phyloP scores from a whole-genome alignment of 2,888 invertebrate genomes.

The Scelioninae gen. 1 region DNA sequence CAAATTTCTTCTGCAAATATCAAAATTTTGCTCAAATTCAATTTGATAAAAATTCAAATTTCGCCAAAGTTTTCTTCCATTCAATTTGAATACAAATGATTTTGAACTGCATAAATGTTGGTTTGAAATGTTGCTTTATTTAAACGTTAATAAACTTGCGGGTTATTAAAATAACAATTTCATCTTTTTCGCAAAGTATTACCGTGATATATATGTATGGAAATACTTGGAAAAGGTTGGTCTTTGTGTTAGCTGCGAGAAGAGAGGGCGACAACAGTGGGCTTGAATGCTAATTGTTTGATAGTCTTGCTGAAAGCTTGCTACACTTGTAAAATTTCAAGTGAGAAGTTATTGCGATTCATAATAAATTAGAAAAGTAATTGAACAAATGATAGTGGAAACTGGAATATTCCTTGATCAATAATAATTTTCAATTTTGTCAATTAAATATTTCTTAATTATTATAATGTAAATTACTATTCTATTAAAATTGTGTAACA shows the following conservation, averaged over 20 bases:
- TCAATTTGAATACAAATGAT: no score
- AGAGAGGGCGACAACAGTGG: conserved; percentile 11
- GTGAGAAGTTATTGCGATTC: conserved; percentile 19
- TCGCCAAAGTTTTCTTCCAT: no score
- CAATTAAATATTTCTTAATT: background rate
- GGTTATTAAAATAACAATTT: conserved; percentile 9
- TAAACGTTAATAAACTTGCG: conserved; percentile 2
- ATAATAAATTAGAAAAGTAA: conserved; percentile 28
- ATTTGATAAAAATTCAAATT: no score
- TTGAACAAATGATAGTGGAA: conserved; percentile 10
- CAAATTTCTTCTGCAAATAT: no score
- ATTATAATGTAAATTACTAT: background rate
- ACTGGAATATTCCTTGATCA: conserved; percentile 20
- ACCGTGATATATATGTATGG: conserved; percentile 3
- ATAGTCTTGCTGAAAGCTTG: conserved; percentile 13
- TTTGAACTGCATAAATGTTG: background rate
- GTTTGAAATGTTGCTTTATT: background rate
- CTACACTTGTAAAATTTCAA: conserved; percentile 40
- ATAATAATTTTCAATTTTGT: background rate
- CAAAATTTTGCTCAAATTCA: no score
- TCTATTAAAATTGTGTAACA: background rate
- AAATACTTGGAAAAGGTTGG: conserved; percentile 32
- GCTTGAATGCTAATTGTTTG: conserved; percentile 41
- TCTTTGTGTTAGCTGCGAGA: conserved; percentile 26
- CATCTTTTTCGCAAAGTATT: background rate